These are phyloP conservation scores for Drosophila parthenogenetica DNA, from an alignment of 2,888 invertebrate genomes.

Conservation along the genomic window DNA sequence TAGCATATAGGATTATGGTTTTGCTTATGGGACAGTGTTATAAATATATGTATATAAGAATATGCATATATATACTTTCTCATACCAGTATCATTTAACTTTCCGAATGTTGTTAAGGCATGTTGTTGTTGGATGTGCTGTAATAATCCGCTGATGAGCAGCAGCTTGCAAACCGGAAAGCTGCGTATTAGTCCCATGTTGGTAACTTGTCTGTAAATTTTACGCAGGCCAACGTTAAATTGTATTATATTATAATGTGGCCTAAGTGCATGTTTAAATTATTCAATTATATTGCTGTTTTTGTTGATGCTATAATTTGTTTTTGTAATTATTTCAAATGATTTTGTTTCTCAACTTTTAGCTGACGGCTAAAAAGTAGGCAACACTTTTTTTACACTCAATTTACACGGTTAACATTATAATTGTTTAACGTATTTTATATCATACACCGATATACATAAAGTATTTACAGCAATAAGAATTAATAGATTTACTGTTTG, in stretches of 20 bases:
- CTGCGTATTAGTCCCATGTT: conserved; percentile 83
- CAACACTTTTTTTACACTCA: conserved; percentile 33
- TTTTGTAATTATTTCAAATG: conserved; percentile 71
- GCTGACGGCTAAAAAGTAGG: conserved; percentile 54
- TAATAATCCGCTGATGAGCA: conserved; percentile 82
- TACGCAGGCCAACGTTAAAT: conserved; percentile 44
- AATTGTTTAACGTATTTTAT: neutral
- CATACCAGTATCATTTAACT: conserved; percentile 37
- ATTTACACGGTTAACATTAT: neutral
- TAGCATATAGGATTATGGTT: conserved; percentile 15
- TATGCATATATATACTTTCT: conserved; percentile 1
- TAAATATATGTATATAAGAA: neutral
- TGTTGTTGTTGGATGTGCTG: conserved; percentile 66
- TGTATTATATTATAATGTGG: conserved; percentile 62
- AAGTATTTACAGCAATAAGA: neutral
- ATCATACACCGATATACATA: no score
- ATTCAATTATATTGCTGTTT: conserved; percentile 69
- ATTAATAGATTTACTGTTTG: neutral
- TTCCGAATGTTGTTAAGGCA: conserved; percentile 34
- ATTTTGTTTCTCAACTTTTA: conserved; percentile 14
- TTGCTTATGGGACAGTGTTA: conserved; percentile 28
- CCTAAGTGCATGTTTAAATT: conserved; percentile 67
- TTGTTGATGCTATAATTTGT: conserved; percentile 19
- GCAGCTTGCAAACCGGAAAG: conserved; percentile 77
- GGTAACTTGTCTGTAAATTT: conserved; percentile 50